A percentile compares a stretch with the other conserved stretches of the same genome.
Conservation (phyloP, 2,888 invertebrate species). For the Leptinotarsa tumamoca region DNA sequence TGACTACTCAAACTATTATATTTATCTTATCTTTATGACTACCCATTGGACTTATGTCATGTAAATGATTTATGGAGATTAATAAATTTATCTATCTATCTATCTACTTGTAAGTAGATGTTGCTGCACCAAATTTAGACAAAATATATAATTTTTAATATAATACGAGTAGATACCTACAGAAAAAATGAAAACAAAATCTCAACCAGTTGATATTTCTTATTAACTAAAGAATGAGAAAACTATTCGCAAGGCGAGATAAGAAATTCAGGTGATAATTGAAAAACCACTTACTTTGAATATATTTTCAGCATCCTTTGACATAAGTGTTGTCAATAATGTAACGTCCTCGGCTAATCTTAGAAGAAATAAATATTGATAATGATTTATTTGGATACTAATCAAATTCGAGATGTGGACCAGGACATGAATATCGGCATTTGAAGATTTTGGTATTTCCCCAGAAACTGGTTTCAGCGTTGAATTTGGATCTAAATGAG, state of each 20-base stretch:
- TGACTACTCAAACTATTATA: too few species aligned
- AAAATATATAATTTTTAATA: too few species aligned
- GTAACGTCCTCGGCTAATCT: slow-evolving; percentile 84
- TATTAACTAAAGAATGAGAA: too few species aligned
- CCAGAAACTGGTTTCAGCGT: slow-evolving; percentile 49
- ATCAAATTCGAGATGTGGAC: slow-evolving; percentile 86
- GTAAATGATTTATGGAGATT: too few species aligned
- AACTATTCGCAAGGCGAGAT: too few species aligned
- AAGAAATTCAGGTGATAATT: background rate
- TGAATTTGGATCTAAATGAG: slow-evolving; percentile 65
- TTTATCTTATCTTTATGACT: too few species aligned
- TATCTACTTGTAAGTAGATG: too few species aligned
- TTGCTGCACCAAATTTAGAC: too few species aligned
- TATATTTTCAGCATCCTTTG: slow-evolving; percentile 82
- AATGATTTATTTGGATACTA: slow-evolving; percentile 92
- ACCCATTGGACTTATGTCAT: too few species aligned
- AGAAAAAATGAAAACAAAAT: too few species aligned
- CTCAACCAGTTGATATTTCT: background rate
- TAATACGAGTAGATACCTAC: too few species aligned
- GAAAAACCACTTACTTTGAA: slow-evolving; percentile 65
- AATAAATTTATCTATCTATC: too few species aligned
- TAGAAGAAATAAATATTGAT: slow-evolving; percentile 90
- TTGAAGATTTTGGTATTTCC: slow-evolving; percentile 39
- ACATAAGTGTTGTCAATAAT: slow-evolving; percentile 83
- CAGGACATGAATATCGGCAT: slow-evolving; percentile 82